These are phyloP conservation scores for Lota lota DNA, from an alignment of 2,113 vertebrate genomes.

Conservation along the genomic window DNA sequence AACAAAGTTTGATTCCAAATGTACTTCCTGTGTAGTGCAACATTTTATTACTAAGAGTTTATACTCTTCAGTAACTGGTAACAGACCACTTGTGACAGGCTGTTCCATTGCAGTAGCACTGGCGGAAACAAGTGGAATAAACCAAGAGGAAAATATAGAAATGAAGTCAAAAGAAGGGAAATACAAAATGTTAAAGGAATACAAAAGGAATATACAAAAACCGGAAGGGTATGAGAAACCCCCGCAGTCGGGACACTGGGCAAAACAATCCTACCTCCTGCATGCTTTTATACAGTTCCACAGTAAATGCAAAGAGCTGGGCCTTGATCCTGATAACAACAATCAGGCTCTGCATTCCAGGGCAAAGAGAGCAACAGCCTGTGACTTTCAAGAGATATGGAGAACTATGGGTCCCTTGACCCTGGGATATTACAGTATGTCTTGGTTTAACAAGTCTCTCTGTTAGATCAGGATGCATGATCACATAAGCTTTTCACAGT, in stretches of 20 bases:
- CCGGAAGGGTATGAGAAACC: not conserved
- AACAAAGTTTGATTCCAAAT: slow-evolving; percentile 63
- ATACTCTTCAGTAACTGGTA: slow-evolving; percentile 67
- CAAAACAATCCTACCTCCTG: not conserved
- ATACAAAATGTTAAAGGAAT: not conserved
- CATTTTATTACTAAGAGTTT: slow-evolving; percentile 73
- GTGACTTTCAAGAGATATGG: slow-evolving; percentile 58
- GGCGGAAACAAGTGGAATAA: slow-evolving; percentile 22
- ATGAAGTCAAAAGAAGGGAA: not conserved
- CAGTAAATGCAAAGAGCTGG: slow-evolving; percentile 38
- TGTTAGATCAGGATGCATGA: too few relatives aligned
- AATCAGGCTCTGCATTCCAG: slow-evolving; percentile 63
- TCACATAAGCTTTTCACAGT: too few relatives aligned
- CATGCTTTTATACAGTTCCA: not conserved
- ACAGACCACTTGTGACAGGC: slow-evolving; percentile 60
- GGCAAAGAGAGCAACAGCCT: slow-evolving; percentile 51
- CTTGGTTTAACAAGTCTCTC: slow-evolving; percentile 1
- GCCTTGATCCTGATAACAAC: slow-evolving; percentile 68
- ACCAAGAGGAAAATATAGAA: slow-evolving; percentile 2
- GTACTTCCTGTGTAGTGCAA: slow-evolving; percentile 56
- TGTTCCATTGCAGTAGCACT: slow-evolving; percentile 38
- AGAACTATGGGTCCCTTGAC: slow-evolving; percentile 14
- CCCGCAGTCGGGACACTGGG: slow-evolving; percentile 11
- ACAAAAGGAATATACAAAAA: not conserved
- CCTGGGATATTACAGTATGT: slow-evolving; percentile 16